Evolutionary conservation across 30 jellyfish, hydroid and myxozoan genomes (phyloP).

Genomic region (Hydractinia echinata): DNA sequence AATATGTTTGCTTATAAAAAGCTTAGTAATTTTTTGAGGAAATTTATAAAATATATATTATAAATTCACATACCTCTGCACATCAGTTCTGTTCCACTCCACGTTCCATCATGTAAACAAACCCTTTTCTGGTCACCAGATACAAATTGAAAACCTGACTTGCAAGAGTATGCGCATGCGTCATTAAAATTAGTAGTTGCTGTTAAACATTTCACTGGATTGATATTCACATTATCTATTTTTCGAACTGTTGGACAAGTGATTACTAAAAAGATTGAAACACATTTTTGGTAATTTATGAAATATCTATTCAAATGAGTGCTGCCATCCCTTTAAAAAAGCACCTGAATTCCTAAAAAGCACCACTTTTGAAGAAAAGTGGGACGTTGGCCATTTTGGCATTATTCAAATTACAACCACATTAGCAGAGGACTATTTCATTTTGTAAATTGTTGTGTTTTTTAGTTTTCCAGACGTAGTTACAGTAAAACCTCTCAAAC

Average conservation of each 20-base stretch:
- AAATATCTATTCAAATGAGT: no score
- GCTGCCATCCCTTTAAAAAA: no score
- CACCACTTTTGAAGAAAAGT: no score
- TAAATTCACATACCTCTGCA: conserved; percentile 60
- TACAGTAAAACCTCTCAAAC: no score
- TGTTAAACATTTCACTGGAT: conserved; percentile 60
- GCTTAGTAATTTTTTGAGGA: not conserved
- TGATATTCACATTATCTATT: conserved; percentile 64
- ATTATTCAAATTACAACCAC: no score
- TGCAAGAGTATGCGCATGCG: conserved; percentile 82
- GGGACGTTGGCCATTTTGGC: no score
- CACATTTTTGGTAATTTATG: no score
- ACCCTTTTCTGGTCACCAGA: conserved; percentile 61
- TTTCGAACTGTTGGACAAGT: conserved; percentile 78
- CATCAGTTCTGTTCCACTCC: conserved; percentile 90
- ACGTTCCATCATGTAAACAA: conserved; percentile 93
- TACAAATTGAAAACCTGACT: conserved; percentile 56
- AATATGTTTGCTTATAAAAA: not conserved
- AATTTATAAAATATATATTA: not conserved
- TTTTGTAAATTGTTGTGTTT: no score
- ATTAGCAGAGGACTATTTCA: no score
- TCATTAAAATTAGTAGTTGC: conserved; percentile 68
- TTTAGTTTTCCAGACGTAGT: no score
- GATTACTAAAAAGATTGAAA: conserved; percentile 40
- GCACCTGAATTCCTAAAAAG: no score